These are phyloP conservation scores for Penaeus japonicus DNA, from an alignment of 1,140 invertebrate genomes.

Conservation along the genomic window DNA sequence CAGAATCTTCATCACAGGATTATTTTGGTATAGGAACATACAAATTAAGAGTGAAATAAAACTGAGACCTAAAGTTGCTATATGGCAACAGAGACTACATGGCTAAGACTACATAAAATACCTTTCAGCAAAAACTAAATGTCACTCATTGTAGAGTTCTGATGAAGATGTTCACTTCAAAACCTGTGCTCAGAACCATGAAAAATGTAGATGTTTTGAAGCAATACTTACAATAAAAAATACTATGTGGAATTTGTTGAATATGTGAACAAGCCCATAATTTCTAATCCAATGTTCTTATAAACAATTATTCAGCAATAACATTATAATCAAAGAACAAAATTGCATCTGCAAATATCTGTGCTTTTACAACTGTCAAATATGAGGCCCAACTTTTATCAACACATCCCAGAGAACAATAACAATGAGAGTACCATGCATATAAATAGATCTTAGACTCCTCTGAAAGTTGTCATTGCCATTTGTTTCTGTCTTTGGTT, in stretches of 20 bases:
- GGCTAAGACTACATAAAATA: slow-evolving; percentile 34
- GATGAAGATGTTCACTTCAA: no score
- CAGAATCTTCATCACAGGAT: slow-evolving; percentile 44
- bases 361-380: no score
- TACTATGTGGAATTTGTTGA: no score
- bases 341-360: no score
- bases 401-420: neutral
- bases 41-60: slow-evolving; percentile 31
- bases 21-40: slow-evolving; percentile 39
- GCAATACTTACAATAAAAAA: no score
- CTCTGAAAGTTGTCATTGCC: neutral
- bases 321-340: no score
- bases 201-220: no score
- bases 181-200: no score
- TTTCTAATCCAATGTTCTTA: no score
- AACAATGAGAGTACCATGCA: neutral
- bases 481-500: slow-evolving; percentile 39
- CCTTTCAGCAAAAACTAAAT: slow-evolving; percentile 30
- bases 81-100: slow-evolving; percentile 42
- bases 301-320: no score
- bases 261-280: no score
- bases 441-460: neutral
- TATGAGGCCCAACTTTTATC: no score
- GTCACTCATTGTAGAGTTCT: neutral
- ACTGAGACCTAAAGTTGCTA: slow-evolving; percentile 36